These are phyloP conservation scores for Lacanobia wlatinum DNA, from an alignment of 2,888 invertebrate genomes.

Conservation along the genomic window DNA sequence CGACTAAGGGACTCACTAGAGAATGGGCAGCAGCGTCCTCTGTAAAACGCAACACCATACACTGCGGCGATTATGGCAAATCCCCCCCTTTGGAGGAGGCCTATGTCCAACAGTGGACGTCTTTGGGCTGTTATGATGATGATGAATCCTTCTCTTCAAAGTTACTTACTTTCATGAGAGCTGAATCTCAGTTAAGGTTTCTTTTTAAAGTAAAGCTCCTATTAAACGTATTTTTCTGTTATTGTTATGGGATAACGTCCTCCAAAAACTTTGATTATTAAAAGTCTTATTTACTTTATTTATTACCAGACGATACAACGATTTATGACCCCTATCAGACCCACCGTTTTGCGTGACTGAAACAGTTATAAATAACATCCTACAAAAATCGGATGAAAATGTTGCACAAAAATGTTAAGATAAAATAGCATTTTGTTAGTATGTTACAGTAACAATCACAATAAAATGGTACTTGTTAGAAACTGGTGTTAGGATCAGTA, in stretches of 20 bases:
- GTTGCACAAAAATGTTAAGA: constrained; percentile 42
- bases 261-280: constrained; percentile 52
- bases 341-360: constrained; percentile 63
- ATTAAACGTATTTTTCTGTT: neutral
- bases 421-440: constrained; percentile 4
- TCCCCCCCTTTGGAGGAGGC: too few relatives aligned
- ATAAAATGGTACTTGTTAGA: neutral
- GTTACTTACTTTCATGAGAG: too few relatives aligned
- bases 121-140: too few relatives aligned
- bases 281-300: constrained; percentile 61
- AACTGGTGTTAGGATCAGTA: neutral
- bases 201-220: too few relatives aligned
- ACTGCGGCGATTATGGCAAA: too few relatives aligned
- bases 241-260: constrained; percentile 7
- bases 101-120: too few relatives aligned
- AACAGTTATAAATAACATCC: constrained; percentile 65
- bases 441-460: neutral
- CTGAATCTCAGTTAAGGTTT: too few relatives aligned
- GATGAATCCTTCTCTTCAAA: too few relatives aligned
- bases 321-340: constrained; percentile 65
- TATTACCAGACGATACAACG: constrained; percentile 57
- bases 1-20: too few relatives aligned
- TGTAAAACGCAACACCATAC: too few relatives aligned
- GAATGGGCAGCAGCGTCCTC: too few relatives aligned
- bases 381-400: constrained; percentile 61